phyloP scores from a whole-genome alignment of 1,140 invertebrate species.

The Oedothorax gibbosus region DNA sequence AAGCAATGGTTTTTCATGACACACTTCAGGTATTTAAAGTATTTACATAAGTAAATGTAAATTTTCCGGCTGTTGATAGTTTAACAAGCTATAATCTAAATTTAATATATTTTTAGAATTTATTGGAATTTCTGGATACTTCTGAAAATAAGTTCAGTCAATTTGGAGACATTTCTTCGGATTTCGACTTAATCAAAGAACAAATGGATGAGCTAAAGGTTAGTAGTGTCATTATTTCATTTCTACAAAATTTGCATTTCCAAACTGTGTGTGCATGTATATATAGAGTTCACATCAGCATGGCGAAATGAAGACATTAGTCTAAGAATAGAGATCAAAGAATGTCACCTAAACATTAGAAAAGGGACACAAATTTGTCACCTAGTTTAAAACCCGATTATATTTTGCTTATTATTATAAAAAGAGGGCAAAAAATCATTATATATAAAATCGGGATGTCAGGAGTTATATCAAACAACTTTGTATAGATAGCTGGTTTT shows the following conservation, averaged over 20 bases:
- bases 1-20: constrained; percentile 98
- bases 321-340: too few relatives aligned
- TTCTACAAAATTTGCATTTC: not conserved
- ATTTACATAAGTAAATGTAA: not conserved
- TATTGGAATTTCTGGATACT: constrained; percentile 88
- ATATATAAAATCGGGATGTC: too few relatives aligned
- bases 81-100: not conserved
- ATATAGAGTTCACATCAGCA: too few relatives aligned
- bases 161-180: constrained; percentile 88
- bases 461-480: too few relatives aligned
- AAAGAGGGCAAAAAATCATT: too few relatives aligned
- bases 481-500: too few relatives aligned
- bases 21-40: constrained; percentile 75
- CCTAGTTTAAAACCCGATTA: too few relatives aligned
- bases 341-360: too few relatives aligned
- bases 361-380: too few relatives aligned
- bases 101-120: constrained; percentile 71
- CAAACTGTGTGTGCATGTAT: not conserved
- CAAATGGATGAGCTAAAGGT: constrained; percentile 90
- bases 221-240: constrained; percentile 11
- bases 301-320: too few relatives aligned
- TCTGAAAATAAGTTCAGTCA: constrained; percentile 86
- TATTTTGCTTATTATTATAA: too few relatives aligned
- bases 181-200: constrained; percentile 93
- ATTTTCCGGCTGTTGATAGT: not conserved